Evolutionary conservation across 2,113 vertebrate genomes (phyloP), one percentile per base, ranked within the genome.

Genomic region (Danionella cerebrum): DNA sequence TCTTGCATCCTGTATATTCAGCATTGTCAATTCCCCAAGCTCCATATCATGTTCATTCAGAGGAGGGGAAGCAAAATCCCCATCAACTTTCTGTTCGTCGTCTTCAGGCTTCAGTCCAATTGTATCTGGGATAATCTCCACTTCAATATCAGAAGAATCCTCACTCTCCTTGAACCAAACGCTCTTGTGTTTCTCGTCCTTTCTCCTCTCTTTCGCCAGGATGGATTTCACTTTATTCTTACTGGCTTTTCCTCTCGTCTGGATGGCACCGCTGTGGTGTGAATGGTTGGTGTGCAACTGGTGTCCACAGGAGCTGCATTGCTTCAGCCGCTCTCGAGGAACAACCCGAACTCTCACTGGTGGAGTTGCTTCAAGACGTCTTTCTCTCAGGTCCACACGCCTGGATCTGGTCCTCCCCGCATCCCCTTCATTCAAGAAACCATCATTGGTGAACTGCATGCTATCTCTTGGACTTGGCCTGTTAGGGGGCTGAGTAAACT

Each of bases 131-230:
- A 90, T 90, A 16, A 92, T 86, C 69, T 90, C 84, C 65, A 88
- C 87, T 74, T 91, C 89, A n/a, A 89, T 88, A 68, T 89, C 87
- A 0, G 86, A 85, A 2, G 89, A 88, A 67, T 88, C 84, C 65
- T 88, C 84, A 14, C 79, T 86, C 67, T 91, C 87, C 57, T 89
- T 90, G 76, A 92, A 92, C 91, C 89, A 92, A 44, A 91, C 90
- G 0, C 80, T 82, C 73, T 91, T 92, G 70, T 88, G 89, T 12
- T 86, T 59, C 2, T 74, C 86, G 18, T 90, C 87, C 50, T 38
- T 79, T 59, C 82, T 84, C 62, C 80, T 84, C 65, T 87, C 89
- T 69, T 83, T 87, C 22, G 76, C 72, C 21, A 88, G 79, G 62
- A 83, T 82, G 2, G 85, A 82, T 54, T 79, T 85, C 1, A 71